These are phyloP conservation scores for Miniopterus natalensis DNA, from an alignment of 2,113 vertebrate species.

Conservation along the genomic window DNA sequence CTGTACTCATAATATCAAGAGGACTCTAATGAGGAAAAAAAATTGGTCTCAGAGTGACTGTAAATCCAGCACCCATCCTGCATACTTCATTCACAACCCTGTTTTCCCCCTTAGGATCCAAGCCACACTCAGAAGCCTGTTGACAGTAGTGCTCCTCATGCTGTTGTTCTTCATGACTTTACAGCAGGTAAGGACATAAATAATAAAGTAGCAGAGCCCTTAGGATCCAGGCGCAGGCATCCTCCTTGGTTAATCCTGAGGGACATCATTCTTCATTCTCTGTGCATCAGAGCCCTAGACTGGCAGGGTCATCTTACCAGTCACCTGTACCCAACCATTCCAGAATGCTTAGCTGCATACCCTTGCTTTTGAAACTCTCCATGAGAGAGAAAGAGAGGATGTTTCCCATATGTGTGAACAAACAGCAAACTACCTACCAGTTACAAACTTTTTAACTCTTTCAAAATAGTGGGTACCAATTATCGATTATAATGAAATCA, in stretches of 20 bases:
- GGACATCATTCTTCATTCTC: neutral
- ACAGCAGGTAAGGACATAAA: conserved; percentile 89
- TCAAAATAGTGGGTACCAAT: conserved; percentile 14
- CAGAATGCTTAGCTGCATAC: neutral
- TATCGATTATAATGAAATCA: conserved; percentile 11
- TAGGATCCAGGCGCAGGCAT: neutral
- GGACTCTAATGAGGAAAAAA: conserved; percentile 41
- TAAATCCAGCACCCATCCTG: neutral
- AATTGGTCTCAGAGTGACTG: neutral
- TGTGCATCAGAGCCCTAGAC: neutral
- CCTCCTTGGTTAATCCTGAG: neutral
- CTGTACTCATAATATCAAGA: conserved; percentile 29
- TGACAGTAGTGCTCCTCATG: conserved; percentile 86
- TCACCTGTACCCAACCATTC: neutral
- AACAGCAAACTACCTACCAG: neutral
- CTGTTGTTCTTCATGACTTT: conserved; percentile 94
- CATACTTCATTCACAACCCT: conserved; percentile 33
- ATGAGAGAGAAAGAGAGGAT: too few relatives aligned
- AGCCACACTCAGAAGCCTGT: conserved; percentile 76
- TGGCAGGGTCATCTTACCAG: neutral
- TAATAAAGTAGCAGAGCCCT: neutral
- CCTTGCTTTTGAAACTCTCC: conserved; percentile 9
- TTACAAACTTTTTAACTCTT: neutral
- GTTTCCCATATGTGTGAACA: neutral
- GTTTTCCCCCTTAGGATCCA: conserved; percentile 83